Base-by-base conservation (phyloP, 2,888 invertebrate genomes). In the Stenodema calcarata region DNA sequence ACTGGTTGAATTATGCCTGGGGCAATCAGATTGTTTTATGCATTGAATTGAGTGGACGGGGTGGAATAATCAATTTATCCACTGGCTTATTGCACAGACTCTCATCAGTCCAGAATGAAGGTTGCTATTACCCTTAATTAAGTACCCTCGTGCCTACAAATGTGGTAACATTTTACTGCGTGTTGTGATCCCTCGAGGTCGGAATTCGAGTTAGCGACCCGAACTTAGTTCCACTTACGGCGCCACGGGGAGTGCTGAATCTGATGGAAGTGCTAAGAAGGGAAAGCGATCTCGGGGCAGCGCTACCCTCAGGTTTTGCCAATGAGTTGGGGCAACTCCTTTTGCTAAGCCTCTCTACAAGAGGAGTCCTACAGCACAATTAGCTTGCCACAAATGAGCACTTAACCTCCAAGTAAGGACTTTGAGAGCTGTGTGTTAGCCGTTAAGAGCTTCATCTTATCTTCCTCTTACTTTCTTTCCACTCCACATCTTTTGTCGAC, bases 281-380 rank as follows among this genome's bases (percentile, higher is more conserved):
- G n/a, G 12, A 41, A 16, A 75, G 73, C 73, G 73, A 75, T 41
- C 30, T 16, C 14, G 73, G 62, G 73, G 73, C 73, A 75, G 41
- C n/a, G 30, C 14, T 41, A 41, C 54, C 80, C 50, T 80, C 50
- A 30, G 80, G 80, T 80, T 80, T 54, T 47, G 80, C 54, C 80
- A 54, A 80, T 54, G 80, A 80, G 80, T 80, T 80, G 50, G 28
- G 80, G 47, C 50, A 80, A 75, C 80, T 80, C 80, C 80, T 50
- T 42, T 54, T 80, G 62, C 62, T 11, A 62, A 62, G 27, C 18
- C 62, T 7, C 62, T 12, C 23, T 23, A 23, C 62, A 62, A 54
- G 27, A 28, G 28, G 50, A 54, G 80, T 30, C 80, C 80, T 80
- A 54, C 50, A 50, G 80, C 28, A 80, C 80, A 80, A 80, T 80